A percentile compares a stretch with the other conserved stretches of the same genome.
These are phyloP conservation scores for Chloroclysta siterata DNA, from an alignment of 2,888 invertebrate species.

Conservation along the genomic window DNA sequence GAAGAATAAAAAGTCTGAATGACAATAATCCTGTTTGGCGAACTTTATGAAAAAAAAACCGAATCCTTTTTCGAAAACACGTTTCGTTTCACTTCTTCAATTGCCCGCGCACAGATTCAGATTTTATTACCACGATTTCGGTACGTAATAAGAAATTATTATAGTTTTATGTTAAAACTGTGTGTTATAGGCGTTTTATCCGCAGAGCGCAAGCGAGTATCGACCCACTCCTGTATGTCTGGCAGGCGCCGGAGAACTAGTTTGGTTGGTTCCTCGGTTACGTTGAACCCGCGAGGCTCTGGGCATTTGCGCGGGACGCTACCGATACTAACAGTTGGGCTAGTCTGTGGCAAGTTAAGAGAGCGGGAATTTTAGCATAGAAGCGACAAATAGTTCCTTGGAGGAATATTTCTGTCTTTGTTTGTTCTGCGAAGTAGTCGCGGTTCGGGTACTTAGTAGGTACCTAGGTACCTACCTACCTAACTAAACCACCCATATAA, in stretches of 20 bases:
- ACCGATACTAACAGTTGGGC: background rate
- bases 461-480: too few relatives aligned
- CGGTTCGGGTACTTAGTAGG: too few relatives aligned
- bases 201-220: conserved; percentile 30
- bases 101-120: too few relatives aligned
- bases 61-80: conserved; percentile 20
- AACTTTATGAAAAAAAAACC: conserved; percentile 16
- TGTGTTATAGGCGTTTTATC: background rate
- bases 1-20: conserved; percentile 15
- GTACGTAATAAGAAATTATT: background rate
- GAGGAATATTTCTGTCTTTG: background rate
- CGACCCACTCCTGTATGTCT: conserved; percentile 41
- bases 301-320: conserved; percentile 30
- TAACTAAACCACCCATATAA: too few relatives aligned
- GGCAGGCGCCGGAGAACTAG: conserved; percentile 48
- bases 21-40: conserved; percentile 24
- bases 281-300: conserved; percentile 31
- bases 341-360: conserved; percentile 10
- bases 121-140: background rate
- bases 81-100: conserved; percentile 9
- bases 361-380: conserved; percentile 16
- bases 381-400: too few relatives aligned
- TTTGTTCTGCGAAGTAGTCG: background rate
- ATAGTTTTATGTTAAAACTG: conserved; percentile 11
- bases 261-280: conserved; percentile 39